A percentile compares a stretch with the other conserved stretches of the same genome.
Evolutionary conservation across 2,113 vertebrate species (phyloP).

Genomic region (Girardinichthys multiradiatus): DNA sequence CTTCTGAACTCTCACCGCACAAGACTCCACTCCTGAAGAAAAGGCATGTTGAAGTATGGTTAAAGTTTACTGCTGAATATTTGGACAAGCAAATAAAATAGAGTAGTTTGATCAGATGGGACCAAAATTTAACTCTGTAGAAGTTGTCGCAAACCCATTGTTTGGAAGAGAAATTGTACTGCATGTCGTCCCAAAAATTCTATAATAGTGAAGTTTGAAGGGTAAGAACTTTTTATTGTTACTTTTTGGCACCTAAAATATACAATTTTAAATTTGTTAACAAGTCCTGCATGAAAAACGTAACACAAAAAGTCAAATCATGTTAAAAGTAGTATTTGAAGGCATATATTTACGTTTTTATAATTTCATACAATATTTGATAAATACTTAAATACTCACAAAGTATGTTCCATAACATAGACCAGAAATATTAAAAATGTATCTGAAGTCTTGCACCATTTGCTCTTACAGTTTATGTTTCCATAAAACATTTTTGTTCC

Average conservation of each 20-base stretch:
- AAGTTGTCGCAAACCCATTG: no score
- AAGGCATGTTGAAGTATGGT: no score
- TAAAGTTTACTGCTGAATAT: no score
- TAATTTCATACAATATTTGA: not conserved
- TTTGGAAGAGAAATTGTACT: no score
- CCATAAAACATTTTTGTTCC: not conserved
- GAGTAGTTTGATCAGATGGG: no score
- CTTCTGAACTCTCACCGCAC: no score
- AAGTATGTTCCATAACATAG: constrained; percentile 15
- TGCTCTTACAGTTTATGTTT: constrained; percentile 2
- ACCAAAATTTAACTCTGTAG: no score
- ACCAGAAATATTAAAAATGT: constrained; percentile 6
- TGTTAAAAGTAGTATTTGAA: not conserved
- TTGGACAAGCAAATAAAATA: no score
- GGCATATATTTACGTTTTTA: not conserved
- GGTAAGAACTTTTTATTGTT: not conserved
- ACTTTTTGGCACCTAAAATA: constrained; percentile 18
- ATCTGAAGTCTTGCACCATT: constrained; percentile 16
- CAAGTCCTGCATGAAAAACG: not conserved
- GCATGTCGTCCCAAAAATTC: no score
- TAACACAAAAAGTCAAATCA: constrained; percentile 7
- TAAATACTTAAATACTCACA: constrained; percentile 28
- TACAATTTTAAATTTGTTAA: not conserved
- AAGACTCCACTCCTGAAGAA: no score
- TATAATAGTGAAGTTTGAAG: no score